Evolutionary conservation across 2,888 invertebrate genomes (phyloP).

Genomic region (Caenorhabditis imperialis): DNA sequence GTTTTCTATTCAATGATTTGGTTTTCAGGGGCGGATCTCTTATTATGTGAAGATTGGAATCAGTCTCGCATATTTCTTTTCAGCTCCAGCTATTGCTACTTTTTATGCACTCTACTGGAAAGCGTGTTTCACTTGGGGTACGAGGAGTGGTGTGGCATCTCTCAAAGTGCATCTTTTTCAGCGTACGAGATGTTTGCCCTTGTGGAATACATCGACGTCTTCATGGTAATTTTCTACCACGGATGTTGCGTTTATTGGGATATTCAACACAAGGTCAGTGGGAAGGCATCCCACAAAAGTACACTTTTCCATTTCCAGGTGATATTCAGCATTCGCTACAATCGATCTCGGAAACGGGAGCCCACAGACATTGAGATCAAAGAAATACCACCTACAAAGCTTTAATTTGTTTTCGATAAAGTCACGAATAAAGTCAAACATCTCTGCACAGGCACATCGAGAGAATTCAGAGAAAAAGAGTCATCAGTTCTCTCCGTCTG

Average conservation of each 20-base stretch:
- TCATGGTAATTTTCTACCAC: conserved; percentile 73
- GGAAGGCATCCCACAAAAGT: too few species aligned
- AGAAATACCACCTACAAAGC: conserved; percentile 5
- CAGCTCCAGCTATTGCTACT: conserved; percentile 70
- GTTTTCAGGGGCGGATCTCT: conserved; percentile 68
- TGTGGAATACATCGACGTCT: conserved; percentile 73
- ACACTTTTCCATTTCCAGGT: conserved; percentile 19
- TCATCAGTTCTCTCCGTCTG: background rate
- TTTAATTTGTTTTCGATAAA: background rate
- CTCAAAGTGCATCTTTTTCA: conserved; percentile 44
- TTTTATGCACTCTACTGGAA: conserved; percentile 75
- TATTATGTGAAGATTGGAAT: conserved; percentile 69
- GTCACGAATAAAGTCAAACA: background rate
- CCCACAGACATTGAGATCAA: background rate
- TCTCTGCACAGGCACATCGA: background rate
- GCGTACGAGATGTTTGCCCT: conserved; percentile 76
- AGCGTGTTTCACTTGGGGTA: conserved; percentile 74
- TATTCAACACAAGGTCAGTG: conserved; percentile 72
- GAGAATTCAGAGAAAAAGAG: too few species aligned
- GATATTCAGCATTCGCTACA: conserved; percentile 35
- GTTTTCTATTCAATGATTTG: background rate
- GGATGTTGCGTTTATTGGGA: conserved; percentile 74
- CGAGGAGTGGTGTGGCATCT: too few species aligned
- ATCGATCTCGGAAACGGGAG: background rate
- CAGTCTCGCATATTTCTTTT: conserved; percentile 65